These are phyloP conservation scores for Microplitis deprimator DNA, from an alignment of 2,888 invertebrate genomes.

Conservation along the genomic window DNA sequence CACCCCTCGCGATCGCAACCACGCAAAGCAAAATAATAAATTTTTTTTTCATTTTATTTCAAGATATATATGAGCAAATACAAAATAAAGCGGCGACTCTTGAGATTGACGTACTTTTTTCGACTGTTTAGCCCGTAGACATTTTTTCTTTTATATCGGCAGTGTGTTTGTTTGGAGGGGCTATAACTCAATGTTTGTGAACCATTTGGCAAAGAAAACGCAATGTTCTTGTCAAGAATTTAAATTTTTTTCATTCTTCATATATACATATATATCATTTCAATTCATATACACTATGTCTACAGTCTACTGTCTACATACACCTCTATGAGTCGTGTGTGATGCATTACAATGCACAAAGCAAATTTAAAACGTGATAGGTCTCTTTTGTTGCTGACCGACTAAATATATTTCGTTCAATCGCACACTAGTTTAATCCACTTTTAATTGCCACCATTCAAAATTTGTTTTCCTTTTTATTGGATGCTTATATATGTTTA, in stretches of 20 bases:
- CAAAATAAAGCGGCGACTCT: neutral
- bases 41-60: constrained; percentile 52
- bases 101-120: constrained; percentile 54
- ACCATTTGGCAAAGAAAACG: constrained; percentile 67
- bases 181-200: constrained; percentile 50
- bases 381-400: constrained; percentile 26
- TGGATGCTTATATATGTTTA: no score
- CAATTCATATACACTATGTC: constrained; percentile 9
- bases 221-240: constrained; percentile 64
- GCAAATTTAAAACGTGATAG: constrained; percentile 48
- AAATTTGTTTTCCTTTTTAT: no score
- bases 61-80: neutral
- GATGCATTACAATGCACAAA: constrained; percentile 58
- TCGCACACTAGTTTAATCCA: neutral
- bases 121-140: constrained; percentile 61
- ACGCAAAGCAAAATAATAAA: constrained; percentile 47
- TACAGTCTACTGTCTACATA: neutral
- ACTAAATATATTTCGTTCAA: neutral
- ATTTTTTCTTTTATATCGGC: constrained; percentile 66
- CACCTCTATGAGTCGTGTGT: constrained; percentile 23
- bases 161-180: constrained; percentile 61
- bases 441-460: neutral
- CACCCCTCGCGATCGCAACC: constrained; percentile 43
- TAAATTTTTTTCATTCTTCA: constrained; percentile 59
- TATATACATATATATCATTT: constrained; percentile 12